Base-by-base conservation (phyloP, 2,888 invertebrate genomes). In the Ormyrus pomaceus region DNA sequence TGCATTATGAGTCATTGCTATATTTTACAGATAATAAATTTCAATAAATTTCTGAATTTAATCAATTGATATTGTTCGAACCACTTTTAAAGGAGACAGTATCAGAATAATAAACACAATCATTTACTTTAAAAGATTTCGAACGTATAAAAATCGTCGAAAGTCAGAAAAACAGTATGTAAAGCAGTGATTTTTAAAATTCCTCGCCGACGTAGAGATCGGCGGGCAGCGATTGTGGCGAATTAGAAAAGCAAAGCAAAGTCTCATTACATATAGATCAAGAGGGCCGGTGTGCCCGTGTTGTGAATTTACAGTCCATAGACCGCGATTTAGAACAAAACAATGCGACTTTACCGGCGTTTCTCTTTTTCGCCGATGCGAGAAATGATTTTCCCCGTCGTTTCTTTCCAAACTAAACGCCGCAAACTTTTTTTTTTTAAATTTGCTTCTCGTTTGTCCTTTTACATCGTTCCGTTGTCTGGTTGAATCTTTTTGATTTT, bases 351-450 rank as follows among this genome's bases (percentile, higher is more conserved):
- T 0, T 6, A 50, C 34, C 48, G 19, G 10, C 65, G 51, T 77
- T 77, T 77, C 72, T 77, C 72, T 66, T 66, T 65, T 66, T 66
- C 65, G 66, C 58, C 66, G 64, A 70, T 77, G 62, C 72, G 66
- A 69, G 62, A 51, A 73, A 73, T 73, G 59, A 62, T 73, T 73
- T 78, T 79, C 73, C 69, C 46, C n/a, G 11, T n/a, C 62, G 45
- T 62, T 61, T 66, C n/a, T 56, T 66, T 69, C 48, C 19, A 2
- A 34, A 5, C 19, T 9, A 19, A 11, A 62, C 34, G 34, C 48
- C 58, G 53, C n/a, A 11, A n/a, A 11, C 50, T 55, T 45, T 62
- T 69, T 55, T 6, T 48, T 55, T 56, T 34, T 53, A n/a, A 3
- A 4, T 56, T 46, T 48, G 8, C 10, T 0, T 66, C 2, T 66